These are phyloP conservation scores for Ginglymostoma cirratum DNA, from an alignment of 2,113 vertebrate genomes.

Conservation along the genomic window DNA sequence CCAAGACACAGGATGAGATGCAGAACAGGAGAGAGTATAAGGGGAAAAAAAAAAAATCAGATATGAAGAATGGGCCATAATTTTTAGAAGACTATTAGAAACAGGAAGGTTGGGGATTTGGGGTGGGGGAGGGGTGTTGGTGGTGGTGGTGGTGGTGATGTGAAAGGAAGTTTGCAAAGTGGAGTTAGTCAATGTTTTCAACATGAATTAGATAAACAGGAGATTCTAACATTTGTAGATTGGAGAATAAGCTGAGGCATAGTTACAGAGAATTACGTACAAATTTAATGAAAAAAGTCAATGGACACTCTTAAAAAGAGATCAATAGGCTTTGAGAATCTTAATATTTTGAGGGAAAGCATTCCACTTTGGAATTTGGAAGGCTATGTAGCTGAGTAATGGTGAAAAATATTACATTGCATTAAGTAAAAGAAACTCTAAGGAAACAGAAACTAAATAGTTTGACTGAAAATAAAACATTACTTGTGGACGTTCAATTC, in stretches of 20 bases:
- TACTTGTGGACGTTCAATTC: neutral
- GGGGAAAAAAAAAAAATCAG: neutral
- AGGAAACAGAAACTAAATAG: neutral
- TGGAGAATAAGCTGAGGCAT: neutral
- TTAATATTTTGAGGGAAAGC: neutral
- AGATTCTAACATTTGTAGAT: neutral
- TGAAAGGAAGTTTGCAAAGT: neutral
- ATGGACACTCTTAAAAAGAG: neutral
- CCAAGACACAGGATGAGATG: neutral
- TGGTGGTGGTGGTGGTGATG: neutral
- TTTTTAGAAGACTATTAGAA: no score
- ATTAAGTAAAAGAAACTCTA: neutral
- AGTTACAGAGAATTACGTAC: neutral
- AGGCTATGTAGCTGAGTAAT: neutral
- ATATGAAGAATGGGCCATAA: neutral
- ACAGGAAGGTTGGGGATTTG: no score
- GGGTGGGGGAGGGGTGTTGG: no score
- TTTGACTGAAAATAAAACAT: neutral
- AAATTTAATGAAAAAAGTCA: neutral
- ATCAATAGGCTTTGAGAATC: neutral
- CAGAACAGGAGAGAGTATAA: neutral
- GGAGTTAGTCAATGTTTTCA: neutral
- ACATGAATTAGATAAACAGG: neutral
- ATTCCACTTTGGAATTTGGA: neutral
- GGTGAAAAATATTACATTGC: neutral